phyloP scores from a whole-genome alignment of 1,140 invertebrate species.

The Drosophila pandora region DNA sequence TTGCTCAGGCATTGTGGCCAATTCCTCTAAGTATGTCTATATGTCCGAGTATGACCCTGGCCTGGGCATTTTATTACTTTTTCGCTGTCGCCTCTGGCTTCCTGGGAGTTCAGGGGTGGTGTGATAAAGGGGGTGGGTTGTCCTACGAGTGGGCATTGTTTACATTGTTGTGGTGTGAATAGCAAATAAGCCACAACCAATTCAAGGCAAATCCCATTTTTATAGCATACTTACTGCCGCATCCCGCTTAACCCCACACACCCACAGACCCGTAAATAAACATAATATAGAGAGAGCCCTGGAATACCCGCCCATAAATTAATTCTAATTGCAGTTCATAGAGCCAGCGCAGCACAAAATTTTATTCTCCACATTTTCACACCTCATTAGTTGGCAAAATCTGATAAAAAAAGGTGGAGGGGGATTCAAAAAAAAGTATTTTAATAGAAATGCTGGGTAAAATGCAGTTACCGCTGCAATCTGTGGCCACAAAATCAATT shows the following conservation, averaged over 20 bases:
- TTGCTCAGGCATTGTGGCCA: constrained; percentile 61
- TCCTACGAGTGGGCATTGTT: constrained; percentile 55
- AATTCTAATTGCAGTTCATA: constrained; percentile 65
- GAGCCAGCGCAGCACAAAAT: constrained; percentile 62
- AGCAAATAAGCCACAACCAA: constrained; percentile 74
- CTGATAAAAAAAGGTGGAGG: constrained; percentile 16
- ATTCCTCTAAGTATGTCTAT: constrained; percentile 7
- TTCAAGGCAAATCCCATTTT: constrained; percentile 47
- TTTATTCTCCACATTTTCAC: constrained; percentile 58
- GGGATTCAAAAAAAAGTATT: constrained; percentile 25
- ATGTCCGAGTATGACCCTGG: constrained; percentile 26
- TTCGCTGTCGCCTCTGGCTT: constrained; percentile 57
- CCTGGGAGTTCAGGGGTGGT: background rate
- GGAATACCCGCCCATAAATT: constrained; percentile 28
- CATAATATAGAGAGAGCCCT: background rate
- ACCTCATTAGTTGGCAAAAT: constrained; percentile 68
- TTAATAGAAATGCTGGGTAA: constrained; percentile 38
- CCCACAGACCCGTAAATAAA: background rate
- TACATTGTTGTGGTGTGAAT: constrained; percentile 81
- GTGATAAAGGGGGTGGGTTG: constrained; percentile 51
- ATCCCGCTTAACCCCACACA: background rate
- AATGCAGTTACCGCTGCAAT: constrained; percentile 76
- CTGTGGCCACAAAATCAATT: constrained; percentile 81
- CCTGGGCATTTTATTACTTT: constrained; percentile 71
- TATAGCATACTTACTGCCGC: constrained; percentile 40